Base-by-base conservation (phyloP, 2,888 invertebrate genomes). In the Arctia plantaginis region DNA sequence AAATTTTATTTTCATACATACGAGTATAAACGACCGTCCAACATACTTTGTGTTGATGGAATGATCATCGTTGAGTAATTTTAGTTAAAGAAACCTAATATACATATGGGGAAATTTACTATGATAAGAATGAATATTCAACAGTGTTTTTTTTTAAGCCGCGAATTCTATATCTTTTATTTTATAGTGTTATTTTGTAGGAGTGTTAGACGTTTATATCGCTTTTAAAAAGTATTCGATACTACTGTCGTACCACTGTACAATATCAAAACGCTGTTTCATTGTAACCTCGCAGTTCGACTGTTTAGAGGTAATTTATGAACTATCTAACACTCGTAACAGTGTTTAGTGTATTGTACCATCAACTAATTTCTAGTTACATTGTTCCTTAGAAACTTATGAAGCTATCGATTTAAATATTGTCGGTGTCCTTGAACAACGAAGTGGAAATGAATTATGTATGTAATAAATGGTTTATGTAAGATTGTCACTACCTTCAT, bases 221-320 rank as follows among this genome's bases (percentile, higher is more conserved):
- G 7, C 15, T 15, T 10, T 47, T 6, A 44, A 23, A n/a, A 18
- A 20, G 0, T 67, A 7, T 27, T 30, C 72, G 3, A 35, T 13
- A 59, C 70, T 73, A 35, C 71, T 77, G 75, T n/a, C 8, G 27
- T 65, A 13, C 66, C 62, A 39, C 64, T 84, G 55, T 35, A 66
- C 64, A 6, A 62, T 82, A 80, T 67, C 20, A n/a, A 64, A 90
- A 71, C 89, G 92, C 92, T 85, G 87, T 87, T 87, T 93, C 93
- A 93, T 92, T 90, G 87, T 85, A 85, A 89, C 88, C 86, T 82
- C 77, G 76, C 72, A 71, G 86, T 84, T 88, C 87, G 88, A 83
- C 85, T 87, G 84, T 85, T 86, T 82, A 80, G 76, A 79, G 82
- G 84, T 88, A 88, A 89, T 89, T 89, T 87, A 89, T 88, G 85